Base-by-base conservation (phyloP, 1,140 invertebrate genomes). In the Tachypleus tridentatus region DNA sequence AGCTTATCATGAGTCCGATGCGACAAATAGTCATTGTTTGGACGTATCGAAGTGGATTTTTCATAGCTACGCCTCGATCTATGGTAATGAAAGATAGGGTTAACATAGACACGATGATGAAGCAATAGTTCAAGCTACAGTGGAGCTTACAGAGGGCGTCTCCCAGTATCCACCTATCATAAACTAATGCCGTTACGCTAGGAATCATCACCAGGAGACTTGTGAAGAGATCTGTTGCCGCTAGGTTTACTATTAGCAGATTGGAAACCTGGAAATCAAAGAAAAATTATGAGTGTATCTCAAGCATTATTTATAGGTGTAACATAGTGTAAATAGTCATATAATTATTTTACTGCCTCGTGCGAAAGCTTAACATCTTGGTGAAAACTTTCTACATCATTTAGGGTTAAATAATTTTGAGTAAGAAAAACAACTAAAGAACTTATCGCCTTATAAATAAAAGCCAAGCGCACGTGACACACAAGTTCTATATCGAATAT, bases 41-140 rank as follows among this genome's bases (percentile, higher is more conserved):
- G 5, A 3, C n/a, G 56, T 67, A 67, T 2, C 59, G 58, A 3
- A 67, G 49, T 3, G 66, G 66, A 58, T 62, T 54, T 6, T 48
- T 49, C 50, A 67, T 60, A 8, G 66, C 66, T n/a, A 64, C 54
- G 0, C 60, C 63, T 47, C 66, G 47, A 59, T 67, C 66, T 4
- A 67, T 10, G 51, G 60, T 64, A 49, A 67, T 65, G 3, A 64
- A 7, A 6, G 60, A 49, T 3, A 67, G 49, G 9, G 51, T 61
- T 8, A 64, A 58, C 1, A 58, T 64, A 7, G 66, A 67, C 49
- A 57, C 59, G 29, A 57, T 60, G 3, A 51, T 9, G 4, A 58
- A 59, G 9, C 48, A 51, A 58, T 65, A 67, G n/a, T 61, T 58
- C 9, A 64, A 29, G 9, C 9, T 9, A 5, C 63, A 51, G 4